Evolutionary conservation across 2,888 invertebrate species (phyloP), one percentile per base, ranked within the genome.

Genomic region (Osedax frankpressi): DNA sequence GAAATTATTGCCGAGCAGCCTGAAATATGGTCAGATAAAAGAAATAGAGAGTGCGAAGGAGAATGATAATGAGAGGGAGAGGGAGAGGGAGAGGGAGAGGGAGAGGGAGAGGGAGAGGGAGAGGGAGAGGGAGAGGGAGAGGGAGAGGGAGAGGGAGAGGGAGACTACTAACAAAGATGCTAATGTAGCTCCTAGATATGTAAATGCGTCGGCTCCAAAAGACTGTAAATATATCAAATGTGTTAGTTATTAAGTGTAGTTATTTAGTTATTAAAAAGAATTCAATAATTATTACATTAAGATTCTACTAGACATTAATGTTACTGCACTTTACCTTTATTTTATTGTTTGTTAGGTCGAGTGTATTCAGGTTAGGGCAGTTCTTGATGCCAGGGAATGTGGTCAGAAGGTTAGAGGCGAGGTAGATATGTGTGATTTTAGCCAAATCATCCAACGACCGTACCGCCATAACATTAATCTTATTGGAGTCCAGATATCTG

Each of bases 1-100:
- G 44, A 19, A 6, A 19, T 44, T 44, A 19, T 44, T 44, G 11
- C 11, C 44, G 6, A 44, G 44, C 19, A 11, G 6, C 44, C 44
- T 44, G 44, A 11, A 19, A 44, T 44, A n/a, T n/a, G n/a, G n/a
- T n/a, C n/a, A n/a, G n/a, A n/a, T n/a, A n/a, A 59, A 63, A 71
- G 71, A 59, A 63, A 60, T 26, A 72, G 72, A 60, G 28, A 2
- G 29, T 65, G 72, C 2, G 69, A 72, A 6, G 28, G 65, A 72
- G 28, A 65, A 65, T 65, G 28, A 27, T 62, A 72, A 30, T 27
- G 65, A 67, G 28, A 65, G 63, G 28, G 30, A 30, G 25, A 72
- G 65, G 29, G 72, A 65, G 25, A 65, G 30, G 28, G 28, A 65
- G 26, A 65, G 65, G 28, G 65, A 67, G 28, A 27, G 63, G 29